Evolutionary conservation across 2,113 vertebrate genomes (phyloP).

Genomic region (Spheniscus mendiculus): DNA sequence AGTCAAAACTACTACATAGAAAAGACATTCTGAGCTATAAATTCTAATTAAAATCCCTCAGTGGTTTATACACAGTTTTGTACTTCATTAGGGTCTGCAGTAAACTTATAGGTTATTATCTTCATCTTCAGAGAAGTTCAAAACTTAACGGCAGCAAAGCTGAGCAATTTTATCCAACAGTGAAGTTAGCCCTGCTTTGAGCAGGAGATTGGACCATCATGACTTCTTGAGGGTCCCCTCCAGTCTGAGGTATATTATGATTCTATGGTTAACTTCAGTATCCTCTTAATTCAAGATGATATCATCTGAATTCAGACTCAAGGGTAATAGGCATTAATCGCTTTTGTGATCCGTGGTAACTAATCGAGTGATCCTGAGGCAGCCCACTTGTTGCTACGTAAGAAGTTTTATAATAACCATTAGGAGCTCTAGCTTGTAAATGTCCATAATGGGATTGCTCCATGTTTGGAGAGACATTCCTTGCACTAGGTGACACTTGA

Average conservation of each 20-base stretch:
- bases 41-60: neutral
- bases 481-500: neutral
- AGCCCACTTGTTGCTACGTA: neutral
- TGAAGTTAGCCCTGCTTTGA: neutral
- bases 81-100: neutral
- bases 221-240: neutral
- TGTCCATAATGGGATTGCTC: neutral
- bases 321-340: neutral
- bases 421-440: neutral
- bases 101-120: neutral
- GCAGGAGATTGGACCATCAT: neutral
- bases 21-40: neutral
- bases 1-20: neutral
- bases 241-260: neutral
- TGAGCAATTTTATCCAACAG: neutral
- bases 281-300: neutral
- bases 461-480: neutral
- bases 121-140: neutral
- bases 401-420: neutral
- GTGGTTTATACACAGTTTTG: neutral
- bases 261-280: neutral
- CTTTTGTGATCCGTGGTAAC: neutral
- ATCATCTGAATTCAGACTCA: neutral
- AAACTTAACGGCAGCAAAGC: neutral
- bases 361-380: neutral